Evolutionary conservation across 2,888 invertebrate species (phyloP), one percentile per base, ranked within the genome.

Genomic region (Balanococcus diminutus): DNA sequence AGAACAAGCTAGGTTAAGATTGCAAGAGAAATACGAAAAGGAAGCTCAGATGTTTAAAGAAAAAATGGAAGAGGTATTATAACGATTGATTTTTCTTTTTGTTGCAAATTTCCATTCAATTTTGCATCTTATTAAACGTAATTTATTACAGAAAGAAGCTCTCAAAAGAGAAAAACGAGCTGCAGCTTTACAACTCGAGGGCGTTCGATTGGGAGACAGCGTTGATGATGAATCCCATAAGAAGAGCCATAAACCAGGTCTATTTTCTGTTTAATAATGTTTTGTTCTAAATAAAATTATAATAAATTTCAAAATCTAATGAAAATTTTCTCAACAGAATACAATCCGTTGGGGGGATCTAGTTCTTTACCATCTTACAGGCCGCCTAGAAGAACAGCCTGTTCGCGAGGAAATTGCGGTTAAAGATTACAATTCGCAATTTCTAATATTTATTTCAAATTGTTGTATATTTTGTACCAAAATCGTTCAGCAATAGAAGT

Each of bases 351-450:
- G n/a, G 32, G 32, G 75, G 75, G 75, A 32, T 75, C 75, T 32
- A 75, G 32, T n/a, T 75, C 75, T 32, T 32, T 75, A 22, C 75
- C 75, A n/a, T 75, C 75, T 3, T 75, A 75, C 32, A 75, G 75
- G 11, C 75, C 75, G 0, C 75, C 75, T 0, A 75, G 75, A 75
- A 14, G 75, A 32, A 75, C 75, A 19, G 75, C 75, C 2, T 75
- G 75, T n/a, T 75, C 75, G 16, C 32, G 75, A 11, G 75, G 75
- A 75, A 75, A 75, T n/a, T 75, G 75, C 28, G 75, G 75, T n/a
- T 75, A 75, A 36, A 75, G n/a, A 75, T 75, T n/a, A n/a, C n/a
- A n/a, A n/a, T 28, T 28, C 28, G 1, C 14, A 31, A 28, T 28
- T 28, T 28, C 28, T 28, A 5, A 28, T 67, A 2, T 25, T 67